Evolutionary conservation across 2,113 vertebrate species (phyloP).

Genomic region (Carollia perspicillata): DNA sequence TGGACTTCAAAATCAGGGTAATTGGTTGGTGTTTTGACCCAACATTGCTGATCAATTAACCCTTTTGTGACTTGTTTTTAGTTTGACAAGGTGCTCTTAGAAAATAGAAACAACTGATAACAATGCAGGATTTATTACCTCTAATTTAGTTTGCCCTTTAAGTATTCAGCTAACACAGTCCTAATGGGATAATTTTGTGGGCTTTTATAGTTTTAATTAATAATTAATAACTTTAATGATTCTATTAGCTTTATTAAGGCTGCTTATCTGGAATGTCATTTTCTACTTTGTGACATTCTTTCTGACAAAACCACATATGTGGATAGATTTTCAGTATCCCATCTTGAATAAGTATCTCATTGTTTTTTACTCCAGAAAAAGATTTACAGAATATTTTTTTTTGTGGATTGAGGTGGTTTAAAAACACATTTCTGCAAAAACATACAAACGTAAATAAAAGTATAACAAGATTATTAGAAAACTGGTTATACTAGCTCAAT

Average conservation of each 20-base stretch:
- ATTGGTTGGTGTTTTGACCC: background rate
- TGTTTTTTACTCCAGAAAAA: background rate
- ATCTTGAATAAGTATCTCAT: background rate
- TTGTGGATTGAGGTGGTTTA: background rate
- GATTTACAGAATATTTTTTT: slow-evolving; percentile 11
- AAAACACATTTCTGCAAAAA: slow-evolving; percentile 33
- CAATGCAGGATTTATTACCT: background rate
- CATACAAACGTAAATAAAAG: background rate
- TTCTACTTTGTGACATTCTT: slow-evolving; percentile 6
- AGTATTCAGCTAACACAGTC: background rate
- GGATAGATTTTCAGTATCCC: background rate
- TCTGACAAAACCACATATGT: background rate
- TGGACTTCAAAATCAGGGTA: background rate
- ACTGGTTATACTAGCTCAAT: background rate
- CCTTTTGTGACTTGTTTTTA: slow-evolving; percentile 4
- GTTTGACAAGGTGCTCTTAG: background rate
- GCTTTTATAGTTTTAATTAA: background rate
- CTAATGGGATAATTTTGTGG: background rate
- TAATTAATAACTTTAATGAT: background rate
- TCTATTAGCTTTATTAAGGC: background rate
- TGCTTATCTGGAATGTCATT: background rate
- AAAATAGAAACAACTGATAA: background rate
- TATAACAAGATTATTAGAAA: background rate
- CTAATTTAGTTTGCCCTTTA: background rate
- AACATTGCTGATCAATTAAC: background rate